Evolutionary conservation across 2,888 invertebrate species (phyloP), one percentile per base, ranked within the genome.

Genomic region (Phaedon cochleariae): DNA sequence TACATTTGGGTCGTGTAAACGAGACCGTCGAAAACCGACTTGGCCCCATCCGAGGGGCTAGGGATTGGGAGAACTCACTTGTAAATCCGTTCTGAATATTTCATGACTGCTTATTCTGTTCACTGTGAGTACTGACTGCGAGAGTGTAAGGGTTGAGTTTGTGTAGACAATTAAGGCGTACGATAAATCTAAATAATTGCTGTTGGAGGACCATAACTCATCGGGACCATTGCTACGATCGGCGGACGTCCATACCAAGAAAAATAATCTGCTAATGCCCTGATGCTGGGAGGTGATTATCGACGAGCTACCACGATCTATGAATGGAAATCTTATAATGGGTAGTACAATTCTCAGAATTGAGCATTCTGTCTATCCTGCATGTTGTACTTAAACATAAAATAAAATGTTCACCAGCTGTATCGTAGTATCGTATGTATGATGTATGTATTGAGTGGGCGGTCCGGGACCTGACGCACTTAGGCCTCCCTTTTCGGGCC

Each of bases 111-210:
- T 76, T 74, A 72, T 70, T 70, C 41, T 15, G 15, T 41, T 41
- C 41, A 41, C 41, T 41, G 15, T 15, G 41, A 41, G 41, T 41
- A 41, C 41, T 41, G 41, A 41, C 73, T 75, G 66, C 73, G 72
- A 76, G 58, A 45, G 46, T 57, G 59, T 46, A 53, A 77, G 77
- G 74, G 76, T 74, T 74, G 73, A 70, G 74, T 76, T 75, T 73
- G 74, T 75, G 75, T 73, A 76, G 76, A 79, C 79, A 79, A 80
- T 80, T 79, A 80, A 77, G 76, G 74, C 76, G 59, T 66, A 74
- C 75, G 75, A 79, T 80, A 80, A 80, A 80, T 80, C 79, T 78
- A 79, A 79, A 79, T 79, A 79, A 80, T 78, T 74, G 77, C 75
- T 69, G 73, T 75, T 77, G 71, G 74, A 74, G 76, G 73, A 74